Base-by-base conservation (phyloP, 2,888 invertebrate genomes). In the Syrphus vitripennis region DNA sequence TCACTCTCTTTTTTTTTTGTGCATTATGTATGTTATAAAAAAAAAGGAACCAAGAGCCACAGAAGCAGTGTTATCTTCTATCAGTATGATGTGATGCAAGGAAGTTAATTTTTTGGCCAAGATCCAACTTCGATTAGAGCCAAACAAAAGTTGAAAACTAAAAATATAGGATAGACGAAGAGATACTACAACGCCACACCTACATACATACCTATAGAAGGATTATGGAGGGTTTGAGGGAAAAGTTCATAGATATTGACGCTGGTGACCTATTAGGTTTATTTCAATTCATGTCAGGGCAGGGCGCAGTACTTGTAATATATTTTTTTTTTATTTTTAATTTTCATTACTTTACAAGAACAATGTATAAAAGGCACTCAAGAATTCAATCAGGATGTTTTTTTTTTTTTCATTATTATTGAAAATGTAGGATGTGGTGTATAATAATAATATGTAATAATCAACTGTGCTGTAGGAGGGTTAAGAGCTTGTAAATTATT, bases 71-170 rank as follows among this genome's bases (percentile, higher is more conserved):
- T 40, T 34, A 34, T 40, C 42, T 50, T n/a, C 50, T 45, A 75
- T 81, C 63, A 76, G 71, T 50, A n/a, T n/a, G 63, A 65, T 45
- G 53, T 69, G 45, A 37, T 42, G 40, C 48, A 50, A 24, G 40
- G 65, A 65, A 75, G 74, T 80, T 77, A 65, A 40, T 72, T 65
- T n/a, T 40, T 74, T 86, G 86, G 86, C 76, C 31, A 12, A 26
- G n/a, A 34, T 77, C 86, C 86, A 86, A 78, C 70, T 74, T 76
- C 76, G 75, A 76, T 80, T 76, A 80, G 53, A 61, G 67, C 45
- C 45, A 53, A 72, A 65, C 67, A 59, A 70, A 75, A 70, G 70
- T 76, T 81, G 12, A 81, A 65, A 78, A 16, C 70, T 31, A 65
- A 82, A 82, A 82, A 82, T 65, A 81, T 65, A 81, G 65, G 45